Evolutionary conservation across 2,113 vertebrate genomes (phyloP).

Genomic region (Brienomyrus brachyistius): DNA sequence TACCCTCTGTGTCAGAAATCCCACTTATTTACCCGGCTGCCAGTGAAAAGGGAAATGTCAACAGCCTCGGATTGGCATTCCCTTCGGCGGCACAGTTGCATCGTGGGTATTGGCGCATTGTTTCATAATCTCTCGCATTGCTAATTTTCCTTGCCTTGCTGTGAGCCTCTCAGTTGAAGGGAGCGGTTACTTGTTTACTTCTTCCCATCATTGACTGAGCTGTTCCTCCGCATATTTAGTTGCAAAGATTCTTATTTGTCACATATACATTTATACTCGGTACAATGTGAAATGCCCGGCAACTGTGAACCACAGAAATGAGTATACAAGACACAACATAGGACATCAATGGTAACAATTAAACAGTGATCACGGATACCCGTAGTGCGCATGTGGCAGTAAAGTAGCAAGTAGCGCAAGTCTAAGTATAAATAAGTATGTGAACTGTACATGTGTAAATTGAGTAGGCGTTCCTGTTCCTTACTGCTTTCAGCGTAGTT

Average conservation of each 20-base stretch:
- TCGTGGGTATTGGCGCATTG: neutral
- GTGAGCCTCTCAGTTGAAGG: neutral
- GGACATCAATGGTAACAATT: neutral
- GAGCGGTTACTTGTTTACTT: neutral
- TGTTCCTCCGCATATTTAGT: neutral
- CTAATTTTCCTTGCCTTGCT: neutral
- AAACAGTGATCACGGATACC: neutral
- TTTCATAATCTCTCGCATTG: neutral
- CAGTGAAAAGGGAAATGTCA: neutral
- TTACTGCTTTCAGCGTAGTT: neutral
- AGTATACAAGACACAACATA: neutral
- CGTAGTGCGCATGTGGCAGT: neutral
- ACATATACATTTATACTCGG: neutral
- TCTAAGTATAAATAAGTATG: neutral
- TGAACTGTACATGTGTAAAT: neutral
- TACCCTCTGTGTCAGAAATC: constrained; percentile 13
- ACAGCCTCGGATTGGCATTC: neutral
- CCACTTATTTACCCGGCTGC: constrained; percentile 9
- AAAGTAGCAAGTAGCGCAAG: neutral
- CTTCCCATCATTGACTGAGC: neutral
- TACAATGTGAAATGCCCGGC: neutral
- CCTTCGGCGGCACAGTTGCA: neutral
- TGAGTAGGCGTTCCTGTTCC: neutral
- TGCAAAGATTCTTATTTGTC: neutral
- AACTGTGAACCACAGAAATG: neutral